Evolutionary conservation across 2,888 invertebrate species (phyloP), one percentile per base, ranked within the genome.

Genomic region (Calliopum simillimum): DNA sequence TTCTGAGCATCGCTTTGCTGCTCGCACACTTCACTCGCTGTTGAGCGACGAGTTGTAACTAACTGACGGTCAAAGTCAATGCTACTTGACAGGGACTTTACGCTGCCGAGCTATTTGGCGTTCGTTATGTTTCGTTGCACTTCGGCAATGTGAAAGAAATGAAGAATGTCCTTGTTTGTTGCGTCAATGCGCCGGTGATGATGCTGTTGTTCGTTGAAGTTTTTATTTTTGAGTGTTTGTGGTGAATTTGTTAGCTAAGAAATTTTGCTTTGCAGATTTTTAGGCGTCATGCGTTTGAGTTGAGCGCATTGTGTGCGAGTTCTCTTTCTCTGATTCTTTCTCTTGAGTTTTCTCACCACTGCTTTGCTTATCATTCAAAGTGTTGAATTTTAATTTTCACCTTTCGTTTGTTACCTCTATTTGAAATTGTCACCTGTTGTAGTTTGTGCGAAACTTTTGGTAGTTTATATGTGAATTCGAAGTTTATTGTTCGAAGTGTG

Each of bases 61-160:
- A 78, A 83, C 82, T 83, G 80, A 80, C 76, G 78, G 78, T 79
- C 79, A 79, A 79, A 79, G 80, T 78, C 79, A 79, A 78, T 77
- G 77, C 71, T 74, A 73, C 69, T 49, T 68, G 63, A 56, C 21
- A 41, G 51, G 23, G 63, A 33, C 51, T 51, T 21, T 51, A 12
- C 3, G 3, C n/a, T 51, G 51, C 19, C 21, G 51, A 51, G 51
- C 21, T 4, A 4, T 16, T 21, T 16, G 51, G 11, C 14, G 21
- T 51, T 16, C 13, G 21, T 51, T 51, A 2, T 51, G 19, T 51
- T 21, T 51, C 16, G 12, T 19, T 16, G n/a, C 51, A 51, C 51
- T 51, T 51, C 19, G 33, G 51, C 16, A 3, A 11, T 51, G 14
- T 14, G 19, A 2, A 21, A 12, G 51, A n/a, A 14, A 16, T 16